These are phyloP conservation scores for Pholis gunnellus DNA, from an alignment of 2,113 vertebrate species.

Conservation along the genomic window DNA sequence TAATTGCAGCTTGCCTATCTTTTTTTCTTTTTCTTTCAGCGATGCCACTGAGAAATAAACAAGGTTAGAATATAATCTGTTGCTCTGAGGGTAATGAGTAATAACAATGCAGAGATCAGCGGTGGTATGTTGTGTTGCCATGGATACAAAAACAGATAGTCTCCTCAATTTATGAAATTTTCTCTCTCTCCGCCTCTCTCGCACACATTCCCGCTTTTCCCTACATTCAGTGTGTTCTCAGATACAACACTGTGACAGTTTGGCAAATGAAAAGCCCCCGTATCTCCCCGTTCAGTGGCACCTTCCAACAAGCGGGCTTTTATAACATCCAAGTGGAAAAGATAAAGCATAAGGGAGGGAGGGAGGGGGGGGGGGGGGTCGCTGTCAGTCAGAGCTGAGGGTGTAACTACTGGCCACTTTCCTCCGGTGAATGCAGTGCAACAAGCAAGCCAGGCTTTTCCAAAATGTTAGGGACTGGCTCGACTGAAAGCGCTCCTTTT, in stretches of 20 bases:
- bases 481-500: slow-evolving; percentile 69
- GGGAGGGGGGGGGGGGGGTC: not conserved
- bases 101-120: slow-evolving; percentile 74
- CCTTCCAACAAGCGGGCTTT: slow-evolving; percentile 62
- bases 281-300: slow-evolving; percentile 50
- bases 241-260: slow-evolving; percentile 60
- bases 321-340: slow-evolving; percentile 53
- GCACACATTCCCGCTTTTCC: slow-evolving; percentile 8
- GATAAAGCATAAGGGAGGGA: slow-evolving; percentile 52
- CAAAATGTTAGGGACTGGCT: slow-evolving; percentile 62
- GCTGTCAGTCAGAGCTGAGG: slow-evolving; percentile 41
- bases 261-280: slow-evolving; percentile 71
- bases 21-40: not conserved
- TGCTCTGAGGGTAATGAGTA: slow-evolving; percentile 73
- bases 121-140: slow-evolving; percentile 71
- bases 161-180: slow-evolving; percentile 60
- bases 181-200: slow-evolving; percentile 35
- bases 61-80: slow-evolving; percentile 69
- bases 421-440: slow-evolving; percentile 31
- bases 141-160: slow-evolving; percentile 71
- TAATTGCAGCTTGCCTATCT: slow-evolving; percentile 57
- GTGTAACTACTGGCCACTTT: slow-evolving; percentile 70
- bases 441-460: slow-evolving; percentile 55
- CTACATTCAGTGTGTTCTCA: slow-evolving; percentile 49
- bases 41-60: slow-evolving; percentile 64